Conservation (phyloP, 2,113 vertebrate genomes). For the Nymphicus hollandicus region DNA sequence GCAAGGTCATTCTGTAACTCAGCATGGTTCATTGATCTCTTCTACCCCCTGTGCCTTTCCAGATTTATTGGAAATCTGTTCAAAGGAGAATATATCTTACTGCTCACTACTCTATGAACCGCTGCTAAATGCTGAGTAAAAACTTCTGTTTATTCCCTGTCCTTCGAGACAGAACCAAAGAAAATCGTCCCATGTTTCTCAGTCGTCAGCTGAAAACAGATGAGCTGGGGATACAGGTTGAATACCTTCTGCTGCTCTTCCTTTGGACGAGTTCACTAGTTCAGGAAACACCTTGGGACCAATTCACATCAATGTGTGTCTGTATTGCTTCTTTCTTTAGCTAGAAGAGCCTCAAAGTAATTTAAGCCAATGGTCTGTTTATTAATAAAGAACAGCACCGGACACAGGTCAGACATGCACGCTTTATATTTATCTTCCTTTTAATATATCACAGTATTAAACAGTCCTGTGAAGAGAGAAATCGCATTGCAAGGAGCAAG, state of each 20-base stretch:
- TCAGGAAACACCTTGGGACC: slow-evolving; percentile 34
- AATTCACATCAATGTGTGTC: background rate
- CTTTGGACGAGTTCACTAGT: background rate
- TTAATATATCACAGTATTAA: background rate
- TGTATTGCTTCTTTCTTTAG: slow-evolving; percentile 39
- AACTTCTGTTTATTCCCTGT: slow-evolving; percentile 19
- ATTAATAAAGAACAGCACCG: background rate
- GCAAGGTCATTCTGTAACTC: slow-evolving; percentile 55
- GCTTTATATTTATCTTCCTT: background rate
- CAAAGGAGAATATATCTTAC: slow-evolving; percentile 25
- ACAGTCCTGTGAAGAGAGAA: background rate
- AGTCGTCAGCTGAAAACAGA: slow-evolving; percentile 9
- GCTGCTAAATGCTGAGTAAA: slow-evolving; percentile 25
- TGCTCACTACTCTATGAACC: background rate
- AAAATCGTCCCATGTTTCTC: slow-evolving; percentile 17
- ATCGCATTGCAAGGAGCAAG: background rate
- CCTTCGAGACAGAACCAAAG: background rate
- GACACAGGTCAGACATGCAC: background rate
- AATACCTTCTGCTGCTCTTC: slow-evolving; percentile 8
- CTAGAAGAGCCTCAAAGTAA: background rate
- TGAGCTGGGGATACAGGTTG: background rate
- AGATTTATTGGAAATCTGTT: slow-evolving; percentile 63
- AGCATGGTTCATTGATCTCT: slow-evolving; percentile 44
- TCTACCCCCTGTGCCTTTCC: slow-evolving; percentile 36
- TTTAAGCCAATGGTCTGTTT: slow-evolving; percentile 31